Base-by-base conservation (phyloP, 2,888 invertebrate species). In the Malacosoma neustria region DNA sequence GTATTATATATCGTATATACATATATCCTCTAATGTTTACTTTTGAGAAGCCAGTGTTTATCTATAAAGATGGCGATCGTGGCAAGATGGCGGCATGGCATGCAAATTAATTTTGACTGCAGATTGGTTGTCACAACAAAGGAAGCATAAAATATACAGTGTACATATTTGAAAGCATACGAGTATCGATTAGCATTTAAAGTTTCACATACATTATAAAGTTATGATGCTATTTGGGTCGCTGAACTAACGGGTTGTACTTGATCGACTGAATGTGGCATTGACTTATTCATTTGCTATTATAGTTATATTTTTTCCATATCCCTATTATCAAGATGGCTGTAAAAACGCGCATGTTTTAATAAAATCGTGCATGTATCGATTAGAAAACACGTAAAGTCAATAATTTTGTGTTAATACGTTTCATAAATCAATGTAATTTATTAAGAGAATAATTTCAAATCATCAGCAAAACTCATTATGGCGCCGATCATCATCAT, bases 201-300 rank as follows among this genome's bases (percentile, higher is more conserved):
- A 63, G 61, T 68, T 70, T 64, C 66, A 67, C 65, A 69, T 67
- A 51, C 50, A 49, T 61, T 42, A 56, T 51, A 51, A 57, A 60
- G 54, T 61, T 61, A 51, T 52, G 41, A 61, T 56, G 56, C 56
- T 64, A 71, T 73, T 63, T 72, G 53, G 75, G 72, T 72, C 74
- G 65, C 70, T 73, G 77, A 76, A 76, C 77, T 75, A 74, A 73
- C 71, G 70, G 72, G 65, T 63, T 58, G 61, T 43, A 34, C 38
- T 45, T 39, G 39, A 65, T 56, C 61, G 57, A 63, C 55, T 56
- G 60, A 56, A 55, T 63, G 64, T 60, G 63, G 58, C 63, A 49
- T 49, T 52, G 56, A 49, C 46, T 56, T 61, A 44, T 57, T 52
- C 56, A 56, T 54, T 40, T 42, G 41, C 37, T 38, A 32, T 43